phyloP scores from a whole-genome alignment of 2,113 vertebrate genomes.

The Chrysemys picta region DNA sequence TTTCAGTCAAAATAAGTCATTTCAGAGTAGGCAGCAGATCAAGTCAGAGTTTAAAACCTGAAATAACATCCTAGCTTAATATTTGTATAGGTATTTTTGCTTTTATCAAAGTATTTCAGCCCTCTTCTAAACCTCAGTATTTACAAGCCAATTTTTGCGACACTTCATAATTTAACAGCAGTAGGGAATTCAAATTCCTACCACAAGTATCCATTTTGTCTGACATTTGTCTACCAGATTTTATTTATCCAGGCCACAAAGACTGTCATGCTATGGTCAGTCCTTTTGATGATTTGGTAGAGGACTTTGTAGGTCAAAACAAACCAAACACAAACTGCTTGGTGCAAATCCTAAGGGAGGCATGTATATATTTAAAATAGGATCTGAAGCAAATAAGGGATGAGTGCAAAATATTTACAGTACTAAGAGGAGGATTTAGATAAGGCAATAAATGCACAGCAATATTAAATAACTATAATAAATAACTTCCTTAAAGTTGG shows the following conservation, averaged over 20 bases:
- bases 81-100: background rate
- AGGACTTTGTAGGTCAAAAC: background rate
- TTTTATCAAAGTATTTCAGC: background rate
- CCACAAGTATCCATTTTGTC: background rate
- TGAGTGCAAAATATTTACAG: background rate
- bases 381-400: background rate
- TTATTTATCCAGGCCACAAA: background rate
- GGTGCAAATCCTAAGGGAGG: background rate
- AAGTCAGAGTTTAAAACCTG: background rate
- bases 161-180: background rate
- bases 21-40: background rate
- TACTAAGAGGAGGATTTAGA: background rate
- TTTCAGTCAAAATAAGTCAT: background rate
- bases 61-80: background rate
- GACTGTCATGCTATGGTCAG: background rate
- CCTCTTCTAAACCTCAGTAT: background rate
- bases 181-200: background rate
- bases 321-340: background rate
- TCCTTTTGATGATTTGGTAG: background rate
- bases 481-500: background rate
- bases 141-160: background rate
- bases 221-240: background rate
- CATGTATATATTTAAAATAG: background rate
- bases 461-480: background rate
- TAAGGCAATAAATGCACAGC: background rate